A percentile compares a stretch with the other conserved stretches of the same genome.
These are phyloP conservation scores for Listronotus bonariensis DNA, from an alignment of 1,140 invertebrate genomes.

Conservation along the genomic window DNA sequence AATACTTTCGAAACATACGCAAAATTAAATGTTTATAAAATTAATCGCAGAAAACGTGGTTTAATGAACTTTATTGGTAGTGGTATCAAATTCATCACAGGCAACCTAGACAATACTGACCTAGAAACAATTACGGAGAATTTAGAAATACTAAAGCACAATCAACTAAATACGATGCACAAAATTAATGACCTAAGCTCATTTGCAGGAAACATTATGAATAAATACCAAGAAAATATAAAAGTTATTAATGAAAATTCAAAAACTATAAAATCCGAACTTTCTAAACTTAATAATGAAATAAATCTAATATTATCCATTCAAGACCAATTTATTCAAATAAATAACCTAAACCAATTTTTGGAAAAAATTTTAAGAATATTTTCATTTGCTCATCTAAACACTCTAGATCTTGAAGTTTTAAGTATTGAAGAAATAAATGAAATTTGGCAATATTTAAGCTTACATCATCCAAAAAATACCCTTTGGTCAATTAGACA, in stretches of 20 bases:
- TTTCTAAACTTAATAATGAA: not conserved
- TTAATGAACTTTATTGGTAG: constrained; percentile 21
- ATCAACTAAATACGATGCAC: constrained; percentile 17
- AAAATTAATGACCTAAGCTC: constrained; percentile 21
- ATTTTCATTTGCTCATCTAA: not conserved
- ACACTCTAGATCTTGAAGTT: constrained; percentile 12
- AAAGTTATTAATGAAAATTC: not conserved
- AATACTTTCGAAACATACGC: not conserved
- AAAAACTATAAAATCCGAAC: not conserved
- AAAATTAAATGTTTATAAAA: not conserved
- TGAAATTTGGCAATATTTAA: constrained; percentile 10
- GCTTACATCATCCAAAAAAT: constrained; percentile 15
- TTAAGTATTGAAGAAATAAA: constrained; percentile 4
- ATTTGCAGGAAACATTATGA: not conserved
- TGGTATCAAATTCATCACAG: constrained; percentile 18
- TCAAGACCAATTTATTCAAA: not conserved
- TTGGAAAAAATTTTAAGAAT: constrained; percentile 3
- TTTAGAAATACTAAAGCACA: constrained; percentile 10
- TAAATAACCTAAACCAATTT: not conserved
- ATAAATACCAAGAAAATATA: too few species aligned
- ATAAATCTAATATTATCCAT: not conserved
- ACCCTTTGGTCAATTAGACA: constrained; percentile 9
- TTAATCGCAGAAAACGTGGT: not conserved
- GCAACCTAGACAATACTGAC: constrained; percentile 16
- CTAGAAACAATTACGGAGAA: constrained; percentile 17